These are phyloP conservation scores for Setipinna tenuifilis DNA, from an alignment of 2,797 vertebrate genomes.

Conservation along the genomic window DNA sequence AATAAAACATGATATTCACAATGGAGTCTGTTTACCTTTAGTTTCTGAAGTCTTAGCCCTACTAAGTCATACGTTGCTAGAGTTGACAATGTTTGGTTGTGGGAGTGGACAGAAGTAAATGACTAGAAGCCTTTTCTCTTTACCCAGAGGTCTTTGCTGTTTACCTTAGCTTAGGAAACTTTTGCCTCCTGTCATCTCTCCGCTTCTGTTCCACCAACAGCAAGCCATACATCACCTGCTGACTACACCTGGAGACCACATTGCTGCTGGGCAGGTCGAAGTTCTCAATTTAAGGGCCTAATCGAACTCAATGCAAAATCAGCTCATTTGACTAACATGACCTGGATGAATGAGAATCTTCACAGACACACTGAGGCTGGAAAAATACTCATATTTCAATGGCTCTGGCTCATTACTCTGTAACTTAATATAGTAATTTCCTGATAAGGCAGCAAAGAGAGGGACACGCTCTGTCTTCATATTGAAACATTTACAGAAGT, in stretches of 20 bases:
- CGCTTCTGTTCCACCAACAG: conserved; percentile 53
- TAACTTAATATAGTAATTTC: conserved; percentile 78
- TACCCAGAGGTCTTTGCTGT: no score
- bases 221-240: conserved; percentile 76
- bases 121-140: no score
- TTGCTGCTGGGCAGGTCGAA: conserved; percentile 68
- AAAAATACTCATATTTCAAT: conserved; percentile 56
- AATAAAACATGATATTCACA: no score
- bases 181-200: background rate
- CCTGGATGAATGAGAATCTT: no score
- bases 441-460: conserved; percentile 77
- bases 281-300: conserved; percentile 77
- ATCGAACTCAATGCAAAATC: conserved; percentile 65
- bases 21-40: no score
- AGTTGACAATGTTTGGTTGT: no score
- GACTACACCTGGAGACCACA: conserved; percentile 66
- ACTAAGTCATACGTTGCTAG: no score
- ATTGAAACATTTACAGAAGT: conserved; percentile 73
- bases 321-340: conserved; percentile 62
- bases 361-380: fast-evolving
- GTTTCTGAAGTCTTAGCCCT: no score
- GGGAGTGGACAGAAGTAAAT: no score
- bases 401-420: conserved; percentile 53
- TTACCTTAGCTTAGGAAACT: no score
- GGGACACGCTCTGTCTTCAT: conserved; percentile 72